Evolutionary conservation across 2,113 vertebrate genomes (phyloP).

Genomic region (Heterocephalus glaber): DNA sequence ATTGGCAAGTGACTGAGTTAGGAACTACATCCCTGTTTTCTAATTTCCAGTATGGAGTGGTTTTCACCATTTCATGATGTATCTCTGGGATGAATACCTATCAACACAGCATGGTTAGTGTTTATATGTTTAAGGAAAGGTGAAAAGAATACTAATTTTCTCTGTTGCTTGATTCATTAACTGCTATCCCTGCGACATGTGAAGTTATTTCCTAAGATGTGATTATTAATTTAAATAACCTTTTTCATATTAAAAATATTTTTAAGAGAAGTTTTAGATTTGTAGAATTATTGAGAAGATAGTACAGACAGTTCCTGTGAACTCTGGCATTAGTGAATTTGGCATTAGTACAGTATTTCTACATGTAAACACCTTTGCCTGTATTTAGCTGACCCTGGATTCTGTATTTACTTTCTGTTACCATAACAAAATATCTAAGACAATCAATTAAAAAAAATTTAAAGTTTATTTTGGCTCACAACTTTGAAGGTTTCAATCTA

Average conservation of each 20-base stretch:
- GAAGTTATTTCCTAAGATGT: background rate
- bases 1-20: background rate
- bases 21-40: background rate
- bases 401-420: background rate
- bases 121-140: background rate
- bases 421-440: background rate
- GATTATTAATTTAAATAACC: background rate
- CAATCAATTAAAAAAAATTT: background rate
- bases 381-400: conserved; percentile 34
- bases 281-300: conserved; percentile 17
- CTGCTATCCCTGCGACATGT: background rate
- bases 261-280: conserved; percentile 21
- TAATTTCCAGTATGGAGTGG: background rate
- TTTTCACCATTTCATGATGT: background rate
- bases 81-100: background rate
- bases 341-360: background rate
- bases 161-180: background rate
- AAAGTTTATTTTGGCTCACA: background rate
- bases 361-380: background rate
- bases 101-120: background rate
- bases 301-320: background rate
- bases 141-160: background rate
- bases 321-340: background rate
- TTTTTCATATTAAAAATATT: background rate
- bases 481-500: background rate